Evolutionary conservation across 2,888 invertebrate genomes (phyloP), one percentile per base, ranked within the genome.

Genomic region (Pseudolycoriella hygida): DNA sequence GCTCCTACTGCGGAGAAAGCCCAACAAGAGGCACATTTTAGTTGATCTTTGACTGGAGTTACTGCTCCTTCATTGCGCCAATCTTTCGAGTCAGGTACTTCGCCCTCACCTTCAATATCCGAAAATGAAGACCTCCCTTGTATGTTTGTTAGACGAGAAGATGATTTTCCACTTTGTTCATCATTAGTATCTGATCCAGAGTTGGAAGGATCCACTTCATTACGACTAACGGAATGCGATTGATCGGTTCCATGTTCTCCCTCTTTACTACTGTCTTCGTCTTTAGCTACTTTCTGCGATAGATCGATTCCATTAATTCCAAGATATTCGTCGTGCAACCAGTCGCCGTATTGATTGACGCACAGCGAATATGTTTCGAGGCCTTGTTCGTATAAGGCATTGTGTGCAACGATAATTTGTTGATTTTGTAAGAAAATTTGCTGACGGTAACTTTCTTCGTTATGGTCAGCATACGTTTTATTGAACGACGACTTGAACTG

Each of bases 1-100:
- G 89, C 68, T 15, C 90, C 94, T 44, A 92, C 93, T 80, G 84
- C 69, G 56, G 88, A 88, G 72, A 93, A 93, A 40, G 89, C 76
- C 92, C 92, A 93, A 71, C 90, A 92, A 3, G 86, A 86, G 48
- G 89, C 90, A 65, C 90, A 90, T 57, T 76, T 74, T 30, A 78
- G 87, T 72, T 93, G 92, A 71, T 93, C 81, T 67, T 93, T 92
- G 51, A 93, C 70, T 1, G 72, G 74, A 12, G 92, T 92, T 48
- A 93, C 92, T 50, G 86, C 87, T 42, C 90, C 90, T 50, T 77
- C 60, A 46, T 69, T 58, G 57, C 89, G 76, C 93, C 93, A 93
- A 67, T 93, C 90, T 43, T 90, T 79, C 41, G 67, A 56, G 20
- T 72, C 68, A 11, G 92, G 86, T 47, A 81, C 48, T 47, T 70